Evolutionary conservation across 2,797 vertebrate species (phyloP).

Genomic region (Artibeus lituratus): DNA sequence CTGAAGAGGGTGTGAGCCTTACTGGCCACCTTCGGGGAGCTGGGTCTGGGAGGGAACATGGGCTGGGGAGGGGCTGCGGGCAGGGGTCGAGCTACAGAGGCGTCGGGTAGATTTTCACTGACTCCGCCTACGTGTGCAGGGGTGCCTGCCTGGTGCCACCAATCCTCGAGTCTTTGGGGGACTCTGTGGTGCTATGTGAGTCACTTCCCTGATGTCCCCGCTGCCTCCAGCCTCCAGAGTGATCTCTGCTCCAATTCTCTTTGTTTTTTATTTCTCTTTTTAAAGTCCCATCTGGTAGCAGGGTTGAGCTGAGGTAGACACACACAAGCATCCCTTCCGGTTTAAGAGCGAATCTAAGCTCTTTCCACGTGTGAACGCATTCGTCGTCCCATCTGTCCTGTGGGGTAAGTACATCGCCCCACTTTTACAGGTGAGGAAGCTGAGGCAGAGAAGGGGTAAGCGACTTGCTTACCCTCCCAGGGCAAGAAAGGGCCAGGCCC

Average conservation of each 20-base stretch:
- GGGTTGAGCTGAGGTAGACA: not conserved
- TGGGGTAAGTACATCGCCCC: not conserved
- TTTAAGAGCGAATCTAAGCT: not conserved
- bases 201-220: no score
- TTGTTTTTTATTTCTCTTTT: not conserved
- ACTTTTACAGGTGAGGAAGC: not conserved
- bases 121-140: not conserved
- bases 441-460: not conserved
- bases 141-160: not conserved
- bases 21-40: not conserved
- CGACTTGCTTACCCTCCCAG: not conserved
- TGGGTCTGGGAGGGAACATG: not conserved
- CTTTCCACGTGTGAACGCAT: no score
- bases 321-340: not conserved
- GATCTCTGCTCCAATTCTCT: not conserved
- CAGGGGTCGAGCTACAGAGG: not conserved
- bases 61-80: not conserved
- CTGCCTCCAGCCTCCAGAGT: not conserved
- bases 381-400: not conserved
- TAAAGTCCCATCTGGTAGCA: not conserved
- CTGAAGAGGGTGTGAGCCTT: not conserved
- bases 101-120: not conserved
- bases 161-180: not conserved
- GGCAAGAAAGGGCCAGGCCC: not conserved
- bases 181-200: not conserved